A percentile compares a stretch with the other conserved stretches of the same genome.
Evolutionary conservation across 2,888 invertebrate species (phyloP).

Genomic region (Scaptomyza tumidula): DNA sequence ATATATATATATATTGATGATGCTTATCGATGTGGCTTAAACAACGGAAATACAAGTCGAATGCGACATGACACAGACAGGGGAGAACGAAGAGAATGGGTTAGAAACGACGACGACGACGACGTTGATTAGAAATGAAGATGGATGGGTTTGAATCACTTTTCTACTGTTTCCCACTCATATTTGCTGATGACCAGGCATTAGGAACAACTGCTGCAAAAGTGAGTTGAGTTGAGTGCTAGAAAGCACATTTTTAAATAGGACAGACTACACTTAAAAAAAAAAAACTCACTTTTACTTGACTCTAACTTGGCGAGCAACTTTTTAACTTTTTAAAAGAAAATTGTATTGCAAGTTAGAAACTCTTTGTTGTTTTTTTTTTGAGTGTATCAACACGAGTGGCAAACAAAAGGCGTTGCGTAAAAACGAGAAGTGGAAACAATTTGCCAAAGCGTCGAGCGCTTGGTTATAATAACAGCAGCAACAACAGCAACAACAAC

Average conservation of each 20-base stretch:
- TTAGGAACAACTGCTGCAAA: conserved; percentile 27
- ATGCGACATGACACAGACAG: conserved; percentile 40
- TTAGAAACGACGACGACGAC: conserved; percentile 14
- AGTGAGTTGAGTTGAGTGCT: conserved; percentile 15
- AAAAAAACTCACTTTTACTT: no score
- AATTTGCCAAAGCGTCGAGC: conserved; percentile 76
- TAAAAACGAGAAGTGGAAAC: conserved; percentile 73
- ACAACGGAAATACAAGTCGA: conserved; percentile 46
- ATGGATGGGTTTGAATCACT: conserved; percentile 39
- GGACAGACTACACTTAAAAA: conserved; percentile 14
- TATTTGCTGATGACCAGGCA: conserved; percentile 38
- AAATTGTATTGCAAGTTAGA: no score
- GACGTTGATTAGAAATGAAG: conserved; percentile 53
- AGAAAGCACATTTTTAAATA: conserved; percentile 57
- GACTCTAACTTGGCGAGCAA: no score
- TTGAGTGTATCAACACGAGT: conserved; percentile 9
- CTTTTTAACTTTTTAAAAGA: no score
- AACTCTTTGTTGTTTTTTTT: neutral
- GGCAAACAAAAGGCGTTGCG: conserved; percentile 54
- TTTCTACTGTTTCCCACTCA: conserved; percentile 14
- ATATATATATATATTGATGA: conserved; percentile 67
- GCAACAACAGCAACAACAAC: conserved; percentile 20
- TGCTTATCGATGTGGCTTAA: conserved; percentile 42
- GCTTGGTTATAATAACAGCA: conserved; percentile 75
- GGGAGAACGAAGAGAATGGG: neutral